phyloP scores from a whole-genome alignment of 1,140 invertebrate species.

The Brachionus plicatilis region DNA sequence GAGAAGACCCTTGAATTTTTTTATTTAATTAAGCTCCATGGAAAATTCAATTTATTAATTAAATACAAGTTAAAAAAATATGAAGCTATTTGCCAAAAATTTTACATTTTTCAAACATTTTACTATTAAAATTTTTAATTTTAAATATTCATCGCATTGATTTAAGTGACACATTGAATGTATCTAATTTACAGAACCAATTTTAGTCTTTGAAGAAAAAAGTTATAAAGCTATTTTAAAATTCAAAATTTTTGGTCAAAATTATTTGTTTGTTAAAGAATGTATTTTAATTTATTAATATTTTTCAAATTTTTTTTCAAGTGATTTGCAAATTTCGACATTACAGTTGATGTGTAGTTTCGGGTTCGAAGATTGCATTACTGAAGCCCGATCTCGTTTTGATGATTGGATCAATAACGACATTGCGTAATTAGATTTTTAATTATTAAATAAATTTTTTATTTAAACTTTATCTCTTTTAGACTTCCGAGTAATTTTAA shows the following conservation, averaged over 20 bases:
- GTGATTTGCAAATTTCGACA: slow-evolving; percentile 29
- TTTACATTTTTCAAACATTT: too few species aligned
- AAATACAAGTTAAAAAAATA: too few species aligned
- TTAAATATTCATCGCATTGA: too few species aligned
- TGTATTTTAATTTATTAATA: background rate
- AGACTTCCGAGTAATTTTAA: slow-evolving; percentile 30
- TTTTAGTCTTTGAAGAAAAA: too few species aligned
- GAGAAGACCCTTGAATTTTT: too few species aligned
- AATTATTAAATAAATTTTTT: background rate
- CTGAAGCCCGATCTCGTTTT: background rate
- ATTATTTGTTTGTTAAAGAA: background rate
- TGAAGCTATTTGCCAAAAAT: too few species aligned
- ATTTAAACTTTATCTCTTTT: background rate
- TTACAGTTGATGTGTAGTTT: background rate
- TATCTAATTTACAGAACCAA: too few species aligned
- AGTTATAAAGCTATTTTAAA: too few species aligned
- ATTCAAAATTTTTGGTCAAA: background rate
- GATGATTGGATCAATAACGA: slow-evolving; percentile 16
- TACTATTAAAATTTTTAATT: too few species aligned
- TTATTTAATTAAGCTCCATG: too few species aligned
- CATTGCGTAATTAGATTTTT: background rate
- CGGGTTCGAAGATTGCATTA: slow-evolving; percentile 8
- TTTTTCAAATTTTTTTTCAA: background rate
- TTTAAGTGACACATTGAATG: too few species aligned
- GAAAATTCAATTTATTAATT: too few species aligned